Percentiles rank a stretch among this genome's conserved stretches.
Evolutionary conservation across 1,140 invertebrate species (phyloP).

Genomic region (Papilio glaucus): DNA sequence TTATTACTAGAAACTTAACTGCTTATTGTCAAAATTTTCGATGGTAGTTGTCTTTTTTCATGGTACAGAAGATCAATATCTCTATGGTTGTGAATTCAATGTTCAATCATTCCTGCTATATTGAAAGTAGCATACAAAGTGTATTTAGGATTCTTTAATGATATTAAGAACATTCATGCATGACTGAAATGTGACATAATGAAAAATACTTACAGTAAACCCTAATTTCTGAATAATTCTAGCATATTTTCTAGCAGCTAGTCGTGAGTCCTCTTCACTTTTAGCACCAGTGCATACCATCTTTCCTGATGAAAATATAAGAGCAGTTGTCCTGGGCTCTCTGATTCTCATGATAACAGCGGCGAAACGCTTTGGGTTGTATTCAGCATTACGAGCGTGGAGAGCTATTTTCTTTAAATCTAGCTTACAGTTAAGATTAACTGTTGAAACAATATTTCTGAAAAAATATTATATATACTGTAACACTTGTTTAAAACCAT

Average conservation of each 20-base stretch:
- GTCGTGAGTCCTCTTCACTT: conserved; percentile 98
- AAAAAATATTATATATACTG: too few relatives aligned
- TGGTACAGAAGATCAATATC: too few relatives aligned
- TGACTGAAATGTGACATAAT: background rate
- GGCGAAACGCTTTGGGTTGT: conserved; percentile 99
- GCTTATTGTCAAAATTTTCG: background rate
- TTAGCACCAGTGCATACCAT: conserved; percentile 99
- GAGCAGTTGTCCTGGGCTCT: conserved; percentile 98
- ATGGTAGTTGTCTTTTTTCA: too few relatives aligned
- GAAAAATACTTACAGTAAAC: conserved; percentile 89
- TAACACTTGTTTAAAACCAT: too few relatives aligned
- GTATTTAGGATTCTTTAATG: too few relatives aligned
- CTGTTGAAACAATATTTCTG: conserved; percentile 98
- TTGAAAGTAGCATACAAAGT: too few relatives aligned
- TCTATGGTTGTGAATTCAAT: too few relatives aligned
- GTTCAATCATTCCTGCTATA: too few relatives aligned
- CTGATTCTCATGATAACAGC: conserved; percentile 99
- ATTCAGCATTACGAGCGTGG: conserved; percentile 99
- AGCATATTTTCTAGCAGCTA: conserved; percentile 99
- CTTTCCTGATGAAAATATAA: conserved; percentile 99
- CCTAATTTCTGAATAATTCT: conserved; percentile 99
- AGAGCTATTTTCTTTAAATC: conserved; percentile 99
- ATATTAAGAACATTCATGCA: too few relatives aligned
- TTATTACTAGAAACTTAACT: background rate
- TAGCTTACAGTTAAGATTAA: conserved; percentile 97